Conservation (phyloP, 2,888 invertebrate genomes). For the Altica lythri region DNA sequence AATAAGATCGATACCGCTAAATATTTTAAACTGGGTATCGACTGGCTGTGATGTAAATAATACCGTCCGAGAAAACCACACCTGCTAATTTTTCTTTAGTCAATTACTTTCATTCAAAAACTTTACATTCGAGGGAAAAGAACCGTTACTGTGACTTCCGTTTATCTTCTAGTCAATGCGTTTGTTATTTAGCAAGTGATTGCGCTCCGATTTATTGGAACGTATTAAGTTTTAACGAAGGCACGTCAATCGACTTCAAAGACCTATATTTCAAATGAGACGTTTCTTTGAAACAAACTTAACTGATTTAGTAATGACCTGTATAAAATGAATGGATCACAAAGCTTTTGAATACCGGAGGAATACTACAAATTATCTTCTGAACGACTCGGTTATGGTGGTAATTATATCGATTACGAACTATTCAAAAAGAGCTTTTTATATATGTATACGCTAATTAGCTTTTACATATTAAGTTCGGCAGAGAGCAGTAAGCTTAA, state of each 20-base stretch:
- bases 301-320: conserved; percentile 15
- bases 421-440: too few species aligned
- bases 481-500: too few species aligned
- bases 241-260: conserved; percentile 15
- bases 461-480: too few species aligned
- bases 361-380: too few species aligned
- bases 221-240: conserved; percentile 13
- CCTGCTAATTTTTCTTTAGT: conserved; percentile 8
- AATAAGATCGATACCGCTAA: conserved; percentile 3
- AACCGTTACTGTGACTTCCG: conserved; percentile 8
- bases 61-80: conserved; percentile 5
- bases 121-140: neutral
- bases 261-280: conserved; percentile 6
- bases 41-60: conserved; percentile 1
- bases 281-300: conserved; percentile 13
- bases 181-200: conserved; percentile 12
- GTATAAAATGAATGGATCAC: conserved; percentile 2
- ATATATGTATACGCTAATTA: too few species aligned
- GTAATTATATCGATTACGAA: too few species aligned
- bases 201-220: conserved; percentile 11
- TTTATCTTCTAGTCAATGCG: conserved; percentile 9
- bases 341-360: too few species aligned
- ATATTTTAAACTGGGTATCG: conserved; percentile 3
- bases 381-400: too few species aligned
- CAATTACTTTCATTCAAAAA: conserved; percentile 4